phyloP scores from a whole-genome alignment of 2,888 invertebrate species.

The Acleris sparsana region DNA sequence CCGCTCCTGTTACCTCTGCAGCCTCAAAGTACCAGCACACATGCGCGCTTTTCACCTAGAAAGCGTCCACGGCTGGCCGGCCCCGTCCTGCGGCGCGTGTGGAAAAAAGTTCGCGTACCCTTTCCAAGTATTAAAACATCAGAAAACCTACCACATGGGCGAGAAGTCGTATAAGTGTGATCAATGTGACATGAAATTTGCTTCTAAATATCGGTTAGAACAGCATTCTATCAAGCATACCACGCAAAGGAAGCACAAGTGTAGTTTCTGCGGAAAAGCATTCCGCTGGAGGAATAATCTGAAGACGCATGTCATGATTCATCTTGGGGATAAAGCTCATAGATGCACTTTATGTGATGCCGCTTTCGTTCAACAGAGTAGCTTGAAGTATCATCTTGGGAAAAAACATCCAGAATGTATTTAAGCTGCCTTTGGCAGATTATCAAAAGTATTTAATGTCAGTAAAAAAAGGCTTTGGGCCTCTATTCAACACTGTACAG shows the following conservation, averaged over 20 bases:
- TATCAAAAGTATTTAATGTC: too few relatives aligned
- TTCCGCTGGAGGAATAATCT: conserved; percentile 31
- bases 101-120: conserved; percentile 58
- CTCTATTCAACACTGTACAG: too few relatives aligned
- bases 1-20: conserved; percentile 45
- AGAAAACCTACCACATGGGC: conserved; percentile 55
- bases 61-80: conserved; percentile 52
- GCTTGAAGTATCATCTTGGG: conserved; percentile 33
- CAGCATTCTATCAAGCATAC: conserved; percentile 31
- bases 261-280: conserved; percentile 20
- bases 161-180: conserved; percentile 49
- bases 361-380: conserved; percentile 30
- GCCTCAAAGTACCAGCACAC: conserved; percentile 43
- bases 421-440: not conserved
- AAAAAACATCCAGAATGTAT: conserved; percentile 25
- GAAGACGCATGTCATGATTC: conserved; percentile 34
- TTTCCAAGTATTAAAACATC: conserved; percentile 50
- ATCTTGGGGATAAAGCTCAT: conserved; percentile 16
- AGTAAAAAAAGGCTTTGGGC: too few relatives aligned
- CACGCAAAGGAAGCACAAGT: conserved; percentile 10
- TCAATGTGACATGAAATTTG: conserved; percentile 47
- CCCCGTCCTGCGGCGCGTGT: conserved; percentile 55
- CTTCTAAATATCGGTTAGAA: conserved; percentile 32
- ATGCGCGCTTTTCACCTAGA: conserved; percentile 51
- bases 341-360: conserved; percentile 21